Conservation (phyloP, 2,888 invertebrate species). For the Drosophila rubida region DNA sequence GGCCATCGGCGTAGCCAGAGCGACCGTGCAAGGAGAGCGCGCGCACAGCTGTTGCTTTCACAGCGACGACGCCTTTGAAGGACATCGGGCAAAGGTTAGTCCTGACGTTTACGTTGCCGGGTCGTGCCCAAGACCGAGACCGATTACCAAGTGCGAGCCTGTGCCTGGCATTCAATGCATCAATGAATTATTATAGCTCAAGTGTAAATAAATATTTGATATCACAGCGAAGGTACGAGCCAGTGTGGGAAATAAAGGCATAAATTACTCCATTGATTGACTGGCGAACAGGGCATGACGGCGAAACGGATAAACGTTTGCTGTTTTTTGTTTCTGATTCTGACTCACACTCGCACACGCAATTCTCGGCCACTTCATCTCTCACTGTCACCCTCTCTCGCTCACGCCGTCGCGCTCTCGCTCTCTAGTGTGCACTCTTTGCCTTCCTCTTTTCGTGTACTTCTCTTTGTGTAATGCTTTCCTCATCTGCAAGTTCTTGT, state of each 20-base stretch:
- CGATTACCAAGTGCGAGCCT: slow-evolving; percentile 62
- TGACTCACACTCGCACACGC: slow-evolving; percentile 17
- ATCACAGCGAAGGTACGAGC: slow-evolving; percentile 47
- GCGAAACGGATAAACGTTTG: slow-evolving; percentile 55
- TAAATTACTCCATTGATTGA: slow-evolving; percentile 71
- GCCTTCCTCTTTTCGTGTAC: slow-evolving; percentile 7
- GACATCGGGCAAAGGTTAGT: slow-evolving; percentile 77
- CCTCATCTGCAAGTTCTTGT: slow-evolving; percentile 71
- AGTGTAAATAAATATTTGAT: slow-evolving; percentile 77
- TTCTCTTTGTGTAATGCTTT: slow-evolving; percentile 38
- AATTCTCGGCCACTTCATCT: slow-evolving; percentile 16
- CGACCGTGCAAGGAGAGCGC: slow-evolving; percentile 35
- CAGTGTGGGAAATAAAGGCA: slow-evolving; percentile 45
- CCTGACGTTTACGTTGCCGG: slow-evolving; percentile 78
- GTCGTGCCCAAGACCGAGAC: slow-evolving; percentile 55
- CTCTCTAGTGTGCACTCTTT: neutral
- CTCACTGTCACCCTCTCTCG: slow-evolving; percentile 6
- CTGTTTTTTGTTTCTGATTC: slow-evolving; percentile 11
- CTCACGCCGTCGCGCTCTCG: slow-evolving; percentile 1
- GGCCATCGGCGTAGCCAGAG: slow-evolving; percentile 19
- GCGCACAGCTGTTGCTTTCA: slow-evolving; percentile 78
- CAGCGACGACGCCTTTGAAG: slow-evolving; percentile 76
- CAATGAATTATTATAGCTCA: slow-evolving; percentile 76
- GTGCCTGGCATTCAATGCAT: slow-evolving; percentile 72
- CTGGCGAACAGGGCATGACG: slow-evolving; percentile 28